Conservation (phyloP, 2,797 vertebrate species). For the Eurystomus glaucurus region DNA sequence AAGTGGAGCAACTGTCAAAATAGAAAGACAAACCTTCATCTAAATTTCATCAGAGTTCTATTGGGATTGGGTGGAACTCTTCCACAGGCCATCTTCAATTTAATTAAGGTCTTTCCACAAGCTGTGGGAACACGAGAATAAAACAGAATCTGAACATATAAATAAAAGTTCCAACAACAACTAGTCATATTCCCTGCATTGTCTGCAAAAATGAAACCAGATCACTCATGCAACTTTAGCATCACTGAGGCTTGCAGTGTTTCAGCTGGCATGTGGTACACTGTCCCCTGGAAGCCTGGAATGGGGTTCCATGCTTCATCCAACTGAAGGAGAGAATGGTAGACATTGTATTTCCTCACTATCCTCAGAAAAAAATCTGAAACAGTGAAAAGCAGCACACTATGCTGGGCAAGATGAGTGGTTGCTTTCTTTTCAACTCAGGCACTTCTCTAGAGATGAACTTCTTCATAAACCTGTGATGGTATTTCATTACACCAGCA, state of each 20-base stretch:
- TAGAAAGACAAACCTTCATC: not conserved
- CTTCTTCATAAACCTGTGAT: conserved; percentile 7
- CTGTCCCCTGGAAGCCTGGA: not conserved
- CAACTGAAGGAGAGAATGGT: not conserved
- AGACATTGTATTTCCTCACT: not conserved
- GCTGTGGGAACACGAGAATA: not conserved
- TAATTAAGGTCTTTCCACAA: not conserved
- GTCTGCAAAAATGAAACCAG: not conserved
- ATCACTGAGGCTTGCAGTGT: not conserved
- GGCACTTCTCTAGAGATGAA: not conserved
- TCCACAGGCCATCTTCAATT: not conserved
- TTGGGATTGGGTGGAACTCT: not conserved
- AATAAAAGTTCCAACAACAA: not conserved
- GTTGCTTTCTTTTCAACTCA: not conserved
- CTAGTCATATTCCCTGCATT: not conserved
- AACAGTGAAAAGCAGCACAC: not conserved
- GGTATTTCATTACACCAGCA: conserved; percentile 15
- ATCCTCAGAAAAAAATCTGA: not conserved
- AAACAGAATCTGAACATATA: not conserved
- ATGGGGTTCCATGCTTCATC: not conserved
- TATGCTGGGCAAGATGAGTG: accelerated
- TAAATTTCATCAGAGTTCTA: not conserved
- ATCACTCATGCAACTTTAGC: accelerated
- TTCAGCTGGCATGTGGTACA: accelerated
- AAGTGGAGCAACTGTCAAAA: not conserved